These are phyloP conservation scores for Hemichromis elongatus DNA, from an alignment of 2,113 vertebrate genomes.

Conservation along the genomic window DNA sequence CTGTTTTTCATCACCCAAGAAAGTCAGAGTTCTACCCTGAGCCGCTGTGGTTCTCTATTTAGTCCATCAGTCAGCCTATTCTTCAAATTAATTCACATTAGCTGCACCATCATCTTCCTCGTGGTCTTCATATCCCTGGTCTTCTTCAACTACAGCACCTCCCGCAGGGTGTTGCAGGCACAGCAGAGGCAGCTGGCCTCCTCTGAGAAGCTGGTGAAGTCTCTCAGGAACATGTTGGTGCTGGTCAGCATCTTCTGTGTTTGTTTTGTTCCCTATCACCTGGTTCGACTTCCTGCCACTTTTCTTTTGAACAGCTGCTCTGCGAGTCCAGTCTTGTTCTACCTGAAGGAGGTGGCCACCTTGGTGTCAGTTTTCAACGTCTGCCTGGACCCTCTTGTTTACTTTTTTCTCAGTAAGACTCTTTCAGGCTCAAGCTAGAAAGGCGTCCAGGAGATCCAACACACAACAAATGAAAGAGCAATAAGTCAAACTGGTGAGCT, in stretches of 20 bases:
- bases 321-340: neutral
- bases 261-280: neutral
- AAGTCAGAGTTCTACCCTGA: fast-evolving
- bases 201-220: neutral
- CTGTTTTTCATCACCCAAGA: conserved; percentile 15
- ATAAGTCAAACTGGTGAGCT: neutral
- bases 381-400: neutral
- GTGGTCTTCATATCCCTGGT: conserved; percentile 48
- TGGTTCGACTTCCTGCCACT: neutral
- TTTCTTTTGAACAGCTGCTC: neutral
- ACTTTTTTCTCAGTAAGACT: neutral
- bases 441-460: neutral
- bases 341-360: neutral
- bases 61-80: neutral
- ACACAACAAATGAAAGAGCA: neutral
- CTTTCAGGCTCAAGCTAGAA: neutral
- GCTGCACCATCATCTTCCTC: conserved; percentile 43
- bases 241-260: neutral
- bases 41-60: neutral
- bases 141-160: conserved; percentile 53
- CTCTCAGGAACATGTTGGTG: neutral
- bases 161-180: conserved; percentile 10
- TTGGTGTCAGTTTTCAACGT: neutral
- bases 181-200: neutral
- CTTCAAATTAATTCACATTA: conserved; percentile 40